These are phyloP conservation scores for Echinops telfairi DNA, from an alignment of 2,113 vertebrate species.

Conservation along the genomic window DNA sequence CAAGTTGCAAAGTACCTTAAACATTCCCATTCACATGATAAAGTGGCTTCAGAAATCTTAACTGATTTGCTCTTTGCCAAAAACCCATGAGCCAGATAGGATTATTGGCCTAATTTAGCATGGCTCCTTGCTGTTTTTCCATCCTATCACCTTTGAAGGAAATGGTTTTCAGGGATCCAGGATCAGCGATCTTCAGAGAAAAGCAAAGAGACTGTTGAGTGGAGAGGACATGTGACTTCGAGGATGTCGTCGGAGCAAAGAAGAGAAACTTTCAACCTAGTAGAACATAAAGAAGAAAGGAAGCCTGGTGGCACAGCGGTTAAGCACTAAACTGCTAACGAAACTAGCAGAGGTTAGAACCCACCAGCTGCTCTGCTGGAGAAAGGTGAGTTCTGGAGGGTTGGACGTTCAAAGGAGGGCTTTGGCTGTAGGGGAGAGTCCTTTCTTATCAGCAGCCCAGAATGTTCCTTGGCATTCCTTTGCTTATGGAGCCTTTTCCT, in stretches of 20 bases:
- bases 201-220: not conserved
- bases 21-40: too few species aligned
- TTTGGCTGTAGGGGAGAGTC: not conserved
- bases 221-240: not conserved
- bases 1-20: not conserved
- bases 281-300: not conserved
- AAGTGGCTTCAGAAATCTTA: slow-evolving; percentile 31
- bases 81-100: not conserved
- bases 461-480: not conserved
- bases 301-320: not conserved
- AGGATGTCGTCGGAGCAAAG: not conserved
- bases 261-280: not conserved
- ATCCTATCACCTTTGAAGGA: not conserved
- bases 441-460: not conserved
- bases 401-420: not conserved
- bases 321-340: not conserved
- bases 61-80: not conserved
- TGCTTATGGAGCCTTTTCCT: not conserved
- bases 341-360: not conserved
- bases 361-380: not conserved
- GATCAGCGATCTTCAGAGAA: not conserved
- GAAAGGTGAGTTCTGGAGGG: not conserved
- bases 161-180: not conserved
- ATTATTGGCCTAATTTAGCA: not conserved
- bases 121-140: too few species aligned